These are phyloP conservation scores for Ganaspis brasiliensis DNA, from an alignment of 2,888 invertebrate genomes.

Conservation along the genomic window DNA sequence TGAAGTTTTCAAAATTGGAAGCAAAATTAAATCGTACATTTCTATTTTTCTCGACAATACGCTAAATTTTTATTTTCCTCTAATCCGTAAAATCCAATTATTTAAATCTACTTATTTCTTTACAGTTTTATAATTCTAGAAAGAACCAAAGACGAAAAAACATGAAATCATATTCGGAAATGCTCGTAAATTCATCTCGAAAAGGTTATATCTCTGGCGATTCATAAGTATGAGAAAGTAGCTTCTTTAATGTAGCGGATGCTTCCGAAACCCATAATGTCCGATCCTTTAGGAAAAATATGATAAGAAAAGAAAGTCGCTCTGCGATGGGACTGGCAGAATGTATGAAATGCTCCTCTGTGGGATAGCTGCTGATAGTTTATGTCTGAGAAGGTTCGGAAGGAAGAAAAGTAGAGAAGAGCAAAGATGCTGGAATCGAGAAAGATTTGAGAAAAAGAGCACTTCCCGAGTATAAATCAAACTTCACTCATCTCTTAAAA, in stretches of 20 bases:
- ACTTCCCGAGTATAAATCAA: slow-evolving; percentile 15
- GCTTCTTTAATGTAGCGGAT: slow-evolving; percentile 65
- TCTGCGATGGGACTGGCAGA: slow-evolving; percentile 27
- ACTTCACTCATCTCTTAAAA: slow-evolving; percentile 13
- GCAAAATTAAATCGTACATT: no score
- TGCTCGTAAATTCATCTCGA: background rate
- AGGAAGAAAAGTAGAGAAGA: slow-evolving; percentile 16
- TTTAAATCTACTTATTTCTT: no score
- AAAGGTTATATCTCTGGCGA: slow-evolving; percentile 59
- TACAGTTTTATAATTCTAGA: no score
- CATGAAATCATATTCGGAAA: slow-evolving; percentile 1
- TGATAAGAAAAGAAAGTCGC: slow-evolving; percentile 60
- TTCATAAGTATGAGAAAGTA: slow-evolving; percentile 66
- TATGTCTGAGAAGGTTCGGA: slow-evolving; percentile 19
- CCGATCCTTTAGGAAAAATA: slow-evolving; percentile 64
- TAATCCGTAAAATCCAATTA: no score
- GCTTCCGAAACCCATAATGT: slow-evolving; percentile 68
- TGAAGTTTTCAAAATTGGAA: no score
- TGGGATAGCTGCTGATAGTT: slow-evolving; percentile 25
- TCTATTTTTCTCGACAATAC: no score
- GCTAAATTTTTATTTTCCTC: no score
- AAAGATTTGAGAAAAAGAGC: slow-evolving; percentile 4
- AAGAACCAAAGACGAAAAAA: background rate
- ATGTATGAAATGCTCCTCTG: slow-evolving; percentile 18
- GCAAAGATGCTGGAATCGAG: slow-evolving; percentile 8